Percentiles rank a stretch among this genome's conserved stretches.
Conservation (phyloP, 2,113 vertebrate genomes). For the Microcebus tavaratra region DNA sequence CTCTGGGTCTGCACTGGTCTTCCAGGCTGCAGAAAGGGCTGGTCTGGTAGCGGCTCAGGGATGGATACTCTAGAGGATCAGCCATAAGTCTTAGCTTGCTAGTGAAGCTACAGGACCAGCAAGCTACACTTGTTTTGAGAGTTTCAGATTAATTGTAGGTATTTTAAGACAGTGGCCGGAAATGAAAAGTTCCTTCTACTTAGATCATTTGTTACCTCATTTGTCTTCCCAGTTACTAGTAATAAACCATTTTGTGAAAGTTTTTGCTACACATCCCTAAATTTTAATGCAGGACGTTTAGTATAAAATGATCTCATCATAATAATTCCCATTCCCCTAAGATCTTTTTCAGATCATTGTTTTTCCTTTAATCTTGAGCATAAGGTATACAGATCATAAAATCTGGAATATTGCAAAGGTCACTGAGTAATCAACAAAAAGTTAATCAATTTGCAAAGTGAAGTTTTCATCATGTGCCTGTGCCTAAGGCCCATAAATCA, state of each 20-base stretch:
- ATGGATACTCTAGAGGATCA: not conserved
- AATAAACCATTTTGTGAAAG: not conserved
- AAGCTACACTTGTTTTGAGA: not conserved
- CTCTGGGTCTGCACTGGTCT: not conserved
- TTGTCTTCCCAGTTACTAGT: not conserved
- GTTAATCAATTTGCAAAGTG: slow-evolving; percentile 29
- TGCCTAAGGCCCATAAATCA: not conserved
- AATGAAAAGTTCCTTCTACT: not conserved
- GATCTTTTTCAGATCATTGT: not conserved
- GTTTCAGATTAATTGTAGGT: not conserved
- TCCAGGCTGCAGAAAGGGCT: not conserved
- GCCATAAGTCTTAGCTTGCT: not conserved
- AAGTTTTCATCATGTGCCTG: slow-evolving; percentile 19
- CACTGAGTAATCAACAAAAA: slow-evolving; percentile 51
- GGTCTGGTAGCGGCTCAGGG: not conserved
- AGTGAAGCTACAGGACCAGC: not conserved
- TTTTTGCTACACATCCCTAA: not conserved
- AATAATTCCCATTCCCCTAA: not conserved
- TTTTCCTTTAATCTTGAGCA: slow-evolving; percentile 1
- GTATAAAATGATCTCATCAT: not conserved
- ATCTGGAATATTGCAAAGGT: slow-evolving; percentile 17
- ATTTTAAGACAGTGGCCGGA: not conserved
- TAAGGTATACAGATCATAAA: not conserved
- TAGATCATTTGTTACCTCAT: not conserved
- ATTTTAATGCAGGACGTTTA: slow-evolving; percentile 37